Base-by-base conservation (phyloP, 2,113 vertebrate genomes). In the Aegithalos caudatus region DNA sequence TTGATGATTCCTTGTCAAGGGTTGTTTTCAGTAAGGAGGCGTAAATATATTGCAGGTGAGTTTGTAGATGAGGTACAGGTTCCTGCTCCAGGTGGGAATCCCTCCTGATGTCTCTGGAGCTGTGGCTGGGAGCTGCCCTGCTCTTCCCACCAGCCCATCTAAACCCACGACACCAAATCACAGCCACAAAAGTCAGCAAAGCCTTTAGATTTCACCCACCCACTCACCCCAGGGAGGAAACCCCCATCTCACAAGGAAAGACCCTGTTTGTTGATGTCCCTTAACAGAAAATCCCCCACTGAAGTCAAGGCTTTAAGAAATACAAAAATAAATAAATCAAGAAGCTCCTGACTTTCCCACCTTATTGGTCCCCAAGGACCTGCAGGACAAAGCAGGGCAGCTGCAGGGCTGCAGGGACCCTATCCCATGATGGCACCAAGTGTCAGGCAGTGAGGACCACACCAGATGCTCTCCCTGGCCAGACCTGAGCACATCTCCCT, bases 51-150 rank as follows among this genome's bases (percentile, higher is more conserved):
- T 27, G 23, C 29, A 60, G 66, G 45, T 61, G 53, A 76, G 20
- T 60, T 91, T 10, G 5, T 8, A 29, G 42, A 85, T 2, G 17
- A 35, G 20, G 20, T 19, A 4, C 2, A 1, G 0, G 0, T 47
- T 62, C 38, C 44, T 58, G 35, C 22, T 45, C 31, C 1, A 48
- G 54, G 35, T 83, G 51, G 20, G 24, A 72, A 69, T 67, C 31
- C 54, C 38, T 78, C 29, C 8, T 29, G 16, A 27, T 42, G 48
- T 24, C 50, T 3, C 74, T 31, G 50, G 58, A 82, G 48, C 28
- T 40, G 48, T 3, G 6, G 37, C 31, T 51, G 29, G 25, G 48
- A 28, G 40, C 27, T 72, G 38, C 31, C 24, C 53, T 25, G 27
- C 18, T 57, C 61, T 56, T 45, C 24, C 44, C 38, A 56, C 23